phyloP scores from a whole-genome alignment of 2,113 vertebrate species.

The mouse (Mus musculus) region GRCm39 chrX:131373501-131374000 shows the following conservation, averaged over 20 bases:
- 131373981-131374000: constrained; percentile 50
- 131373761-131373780: constrained; percentile 10
- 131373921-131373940: background rate
- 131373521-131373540: background rate
- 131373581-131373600: background rate
- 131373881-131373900: constrained; percentile 47
- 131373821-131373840: constrained; percentile 23
- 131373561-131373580: background rate
- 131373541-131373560: background rate
- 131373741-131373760: background rate
- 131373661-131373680: background rate
- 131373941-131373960: background rate
- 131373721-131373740: background rate
- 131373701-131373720: background rate
- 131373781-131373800: background rate
- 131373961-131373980: constrained; percentile 35
- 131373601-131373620: background rate
- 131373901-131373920: constrained; percentile 9
- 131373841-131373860: constrained; percentile 45
- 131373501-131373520: background rate
- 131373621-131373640: background rate
- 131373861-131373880: constrained; percentile 46
- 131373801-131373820: constrained; percentile 51
- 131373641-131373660: background rate
- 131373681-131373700: background rate